Evolutionary conservation across 2,797 vertebrate genomes (phyloP), one percentile per base, ranked within the genome.

Genomic region (Dryobates pubescens): DNA sequence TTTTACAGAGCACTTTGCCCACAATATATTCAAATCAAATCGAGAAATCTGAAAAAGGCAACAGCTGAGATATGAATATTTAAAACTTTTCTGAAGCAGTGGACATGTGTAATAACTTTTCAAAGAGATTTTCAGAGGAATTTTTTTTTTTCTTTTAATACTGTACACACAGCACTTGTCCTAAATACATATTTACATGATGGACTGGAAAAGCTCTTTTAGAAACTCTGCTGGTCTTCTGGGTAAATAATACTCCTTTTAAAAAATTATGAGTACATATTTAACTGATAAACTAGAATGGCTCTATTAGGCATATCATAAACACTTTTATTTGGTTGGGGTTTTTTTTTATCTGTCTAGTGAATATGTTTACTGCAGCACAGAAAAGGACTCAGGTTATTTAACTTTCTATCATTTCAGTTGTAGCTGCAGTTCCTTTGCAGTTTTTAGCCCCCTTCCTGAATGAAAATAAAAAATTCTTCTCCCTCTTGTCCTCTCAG

Each of bases 161-260:
- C 86, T 95, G 86, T 96, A 88, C 94, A 93, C 92, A 94, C 77
- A 96, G 84, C 91, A 86, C 95, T 96, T 96, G 94, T 91, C 96
- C 96, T 95, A 96, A 96, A 96, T 96, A 96, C 94, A 96, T 96
- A 97, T 96, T 96, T 96, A 96, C 94, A 95, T 89, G 91, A 91
- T 74, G 89, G 91, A 88, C 92, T 96, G 82, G 71, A 89, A 94
- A 95, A 89, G 58, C 88, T 92, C 86, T 93, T 93, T 95, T 70
- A 95, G 93, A 90, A 90, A 94, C 85, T 86, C 82, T 91, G 95
- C 88, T 76, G 72, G 86, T 93, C 94, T 95, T 93, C 77, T 96
- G 93, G 90, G 90, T 89, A 94, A 97, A 95, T 94, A 86, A 93
- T 61, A 91, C 79, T 89, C 79, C 87, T 94, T 94, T 96, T 83